A percentile compares a stretch with the other conserved stretches of the same genome.
These are phyloP conservation scores for Tribolium freemani DNA, from an alignment of 2,888 invertebrate species.

Conservation along the genomic window DNA sequence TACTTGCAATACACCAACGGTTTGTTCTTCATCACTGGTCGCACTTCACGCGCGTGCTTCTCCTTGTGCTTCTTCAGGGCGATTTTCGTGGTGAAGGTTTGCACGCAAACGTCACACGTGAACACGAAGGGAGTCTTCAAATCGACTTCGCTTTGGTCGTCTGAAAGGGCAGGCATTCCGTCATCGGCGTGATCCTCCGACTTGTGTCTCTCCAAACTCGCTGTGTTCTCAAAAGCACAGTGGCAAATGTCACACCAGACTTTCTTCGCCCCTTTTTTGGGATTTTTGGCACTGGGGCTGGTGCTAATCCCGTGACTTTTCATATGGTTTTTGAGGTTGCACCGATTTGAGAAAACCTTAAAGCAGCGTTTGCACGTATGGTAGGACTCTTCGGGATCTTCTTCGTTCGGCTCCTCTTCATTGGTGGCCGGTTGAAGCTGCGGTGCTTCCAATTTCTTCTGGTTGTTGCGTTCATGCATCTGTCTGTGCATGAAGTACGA, in stretches of 20 bases:
- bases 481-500: conserved; percentile 61
- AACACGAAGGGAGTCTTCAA: conserved; percentile 55
- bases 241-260: conserved; percentile 77
- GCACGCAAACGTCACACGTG: conserved; percentile 67
- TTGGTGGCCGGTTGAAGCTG: neutral
- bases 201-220: conserved; percentile 72
- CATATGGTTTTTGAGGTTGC: conserved; percentile 68
- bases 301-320: conserved; percentile 68
- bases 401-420: conserved; percentile 34
- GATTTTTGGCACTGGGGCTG: conserved; percentile 56
- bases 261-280: conserved; percentile 55
- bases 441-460: conserved; percentile 13
- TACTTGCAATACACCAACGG: conserved; percentile 60
- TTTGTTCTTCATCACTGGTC: conserved; percentile 28
- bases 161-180: conserved; percentile 46
- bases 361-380: conserved; percentile 69
- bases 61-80: conserved; percentile 66
- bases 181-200: conserved; percentile 65
- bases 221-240: conserved; percentile 71
- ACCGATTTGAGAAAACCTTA: conserved; percentile 68
- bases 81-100: conserved; percentile 65
- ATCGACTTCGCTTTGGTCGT: conserved; percentile 48
- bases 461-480: conserved; percentile 59
- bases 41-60: conserved; percentile 54
- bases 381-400: conserved; percentile 60